A percentile compares a stretch with the other conserved stretches of the same genome.
phyloP scores from a whole-genome alignment of 2,888 invertebrate genomes.

The Parascotia fuliginaria region DNA sequence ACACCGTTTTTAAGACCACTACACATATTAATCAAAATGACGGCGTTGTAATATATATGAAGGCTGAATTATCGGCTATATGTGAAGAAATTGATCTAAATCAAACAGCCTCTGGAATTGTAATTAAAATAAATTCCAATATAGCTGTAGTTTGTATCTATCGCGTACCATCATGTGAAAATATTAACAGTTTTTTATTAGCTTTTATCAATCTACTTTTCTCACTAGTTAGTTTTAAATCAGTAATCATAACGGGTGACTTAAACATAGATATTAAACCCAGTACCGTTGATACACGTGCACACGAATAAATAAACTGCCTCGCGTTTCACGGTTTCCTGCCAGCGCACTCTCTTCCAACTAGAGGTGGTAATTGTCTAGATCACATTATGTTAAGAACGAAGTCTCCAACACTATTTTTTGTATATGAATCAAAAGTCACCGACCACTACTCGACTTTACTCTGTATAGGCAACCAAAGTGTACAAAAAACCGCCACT shows the following conservation, averaged over 20 bases:
- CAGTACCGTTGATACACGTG: background rate
- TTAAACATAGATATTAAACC: no score
- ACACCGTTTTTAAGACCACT: no score
- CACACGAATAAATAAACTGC: constrained; percentile 16
- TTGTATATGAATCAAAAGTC: background rate
- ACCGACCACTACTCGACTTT: background rate
- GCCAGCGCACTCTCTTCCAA: background rate
- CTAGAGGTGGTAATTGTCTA: background rate
- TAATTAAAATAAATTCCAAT: background rate
- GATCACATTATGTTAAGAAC: constrained; percentile 2
- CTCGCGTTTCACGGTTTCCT: constrained; percentile 1
- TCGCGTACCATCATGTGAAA: no score
- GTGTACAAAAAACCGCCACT: background rate
- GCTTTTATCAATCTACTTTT: no score
- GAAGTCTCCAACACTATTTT: background rate
- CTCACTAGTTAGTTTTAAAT: no score
- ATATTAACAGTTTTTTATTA: no score
- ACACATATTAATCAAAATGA: no score
- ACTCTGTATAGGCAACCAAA: background rate
- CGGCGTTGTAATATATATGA: no score
- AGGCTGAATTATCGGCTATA: no score
- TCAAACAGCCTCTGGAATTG: background rate
- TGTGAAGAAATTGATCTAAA: background rate
- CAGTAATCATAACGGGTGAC: no score
- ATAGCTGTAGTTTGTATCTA: no score